Evolutionary conservation across 2,113 vertebrate genomes (phyloP).

Genomic region (Himantopus leucocephalus): DNA sequence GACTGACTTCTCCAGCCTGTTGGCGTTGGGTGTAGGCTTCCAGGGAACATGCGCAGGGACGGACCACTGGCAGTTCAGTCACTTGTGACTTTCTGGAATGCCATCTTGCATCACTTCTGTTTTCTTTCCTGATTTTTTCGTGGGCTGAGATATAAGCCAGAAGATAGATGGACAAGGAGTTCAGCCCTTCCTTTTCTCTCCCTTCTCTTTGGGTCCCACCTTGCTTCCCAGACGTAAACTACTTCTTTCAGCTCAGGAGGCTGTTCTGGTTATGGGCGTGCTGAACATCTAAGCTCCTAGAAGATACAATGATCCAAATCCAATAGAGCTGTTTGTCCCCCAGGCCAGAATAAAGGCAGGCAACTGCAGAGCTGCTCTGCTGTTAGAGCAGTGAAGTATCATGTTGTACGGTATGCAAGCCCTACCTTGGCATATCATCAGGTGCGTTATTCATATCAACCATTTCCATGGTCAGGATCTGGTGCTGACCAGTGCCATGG

Average conservation of each 20-base stretch:
- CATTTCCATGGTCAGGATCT: neutral
- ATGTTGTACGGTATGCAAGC: neutral
- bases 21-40: neutral
- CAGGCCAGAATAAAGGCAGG: neutral
- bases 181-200: neutral
- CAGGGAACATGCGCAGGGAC: neutral
- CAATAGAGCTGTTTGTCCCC: neutral
- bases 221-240: neutral
- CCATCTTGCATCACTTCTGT: neutral
- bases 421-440: neutral
- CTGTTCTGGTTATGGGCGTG: neutral
- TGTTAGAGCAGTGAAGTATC: neutral
- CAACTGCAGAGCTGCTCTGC: neutral
- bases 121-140: neutral
- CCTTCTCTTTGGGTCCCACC: neutral
- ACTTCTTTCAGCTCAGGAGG: neutral
- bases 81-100: neutral
- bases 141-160: neutral
- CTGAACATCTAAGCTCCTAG: neutral
- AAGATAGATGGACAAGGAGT: neutral
- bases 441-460: neutral
- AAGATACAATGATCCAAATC: neutral
- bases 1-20: neutral
- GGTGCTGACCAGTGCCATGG: neutral
- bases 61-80: neutral